These are phyloP conservation scores for Drosophila testacea DNA, from an alignment of 2,888 invertebrate genomes.

Conservation along the genomic window DNA sequence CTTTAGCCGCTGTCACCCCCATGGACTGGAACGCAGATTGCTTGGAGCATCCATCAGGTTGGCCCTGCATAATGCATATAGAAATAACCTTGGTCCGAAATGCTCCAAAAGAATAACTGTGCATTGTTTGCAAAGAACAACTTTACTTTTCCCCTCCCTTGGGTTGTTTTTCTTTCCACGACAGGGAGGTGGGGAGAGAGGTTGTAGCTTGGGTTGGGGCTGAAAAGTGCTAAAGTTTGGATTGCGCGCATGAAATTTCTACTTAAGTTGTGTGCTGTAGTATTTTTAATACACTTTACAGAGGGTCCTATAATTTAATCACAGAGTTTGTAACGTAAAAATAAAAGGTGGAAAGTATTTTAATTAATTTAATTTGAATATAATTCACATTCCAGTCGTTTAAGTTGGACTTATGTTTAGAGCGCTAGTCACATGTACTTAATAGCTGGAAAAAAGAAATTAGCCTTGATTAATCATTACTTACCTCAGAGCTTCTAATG, in stretches of 20 bases:
- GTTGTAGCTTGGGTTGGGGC: background rate
- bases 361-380: too few relatives aligned
- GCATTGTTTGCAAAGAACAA: slow-evolving; percentile 77
- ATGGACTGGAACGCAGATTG: slow-evolving; percentile 54
- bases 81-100: slow-evolving; percentile 76
- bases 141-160: slow-evolving; percentile 61
- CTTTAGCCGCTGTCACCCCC: slow-evolving; percentile 32
- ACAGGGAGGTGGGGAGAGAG: background rate
- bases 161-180: slow-evolving; percentile 29
- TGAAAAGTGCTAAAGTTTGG: slow-evolving; percentile 75
- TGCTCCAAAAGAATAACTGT: slow-evolving; percentile 72
- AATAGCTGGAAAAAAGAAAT: too few relatives aligned
- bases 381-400: too few relatives aligned
- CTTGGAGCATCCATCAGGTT: slow-evolving; percentile 44
- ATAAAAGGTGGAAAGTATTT: too few relatives aligned
- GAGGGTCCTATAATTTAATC: too few relatives aligned
- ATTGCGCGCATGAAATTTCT: slow-evolving; percentile 75
- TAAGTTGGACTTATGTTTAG: too few relatives aligned
- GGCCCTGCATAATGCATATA: slow-evolving; percentile 66
- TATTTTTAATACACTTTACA: slow-evolving; percentile 17
- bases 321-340: too few relatives aligned
- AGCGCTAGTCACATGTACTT: too few relatives aligned
- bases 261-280: slow-evolving; percentile 68
- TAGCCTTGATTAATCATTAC: too few relatives aligned
- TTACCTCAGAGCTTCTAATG: too few relatives aligned